These are phyloP conservation scores for Sebastes aleutianus DNA, from an alignment of 2,797 vertebrate genomes.

Conservation along the genomic window DNA sequence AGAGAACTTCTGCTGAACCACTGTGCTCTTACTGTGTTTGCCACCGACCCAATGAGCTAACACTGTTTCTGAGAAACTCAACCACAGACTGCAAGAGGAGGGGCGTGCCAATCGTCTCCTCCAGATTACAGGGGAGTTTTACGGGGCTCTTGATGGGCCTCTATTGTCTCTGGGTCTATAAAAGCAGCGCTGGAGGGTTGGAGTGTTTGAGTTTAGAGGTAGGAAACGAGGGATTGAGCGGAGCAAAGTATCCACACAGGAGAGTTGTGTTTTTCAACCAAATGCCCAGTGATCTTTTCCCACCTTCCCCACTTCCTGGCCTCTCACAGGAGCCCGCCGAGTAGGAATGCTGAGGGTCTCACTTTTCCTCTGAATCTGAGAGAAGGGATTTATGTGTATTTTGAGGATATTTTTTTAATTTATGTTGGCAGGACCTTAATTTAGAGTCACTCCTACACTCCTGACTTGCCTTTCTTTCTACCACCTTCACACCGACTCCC, in stretches of 20 bases:
- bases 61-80: constrained; percentile 53
- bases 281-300: constrained; percentile 49
- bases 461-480: constrained; percentile 23
- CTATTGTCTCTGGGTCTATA: constrained; percentile 54
- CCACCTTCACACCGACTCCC: constrained; percentile 3
- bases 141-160: constrained; percentile 43
- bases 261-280: constrained; percentile 34
- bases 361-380: constrained; percentile 21
- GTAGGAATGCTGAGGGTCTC: constrained; percentile 62
- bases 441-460: constrained; percentile 46
- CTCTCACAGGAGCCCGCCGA: constrained; percentile 52
- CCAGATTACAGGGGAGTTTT: constrained; percentile 64
- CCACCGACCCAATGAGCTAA: constrained; percentile 24
- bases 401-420: background rate
- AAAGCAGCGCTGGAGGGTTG: constrained; percentile 43
- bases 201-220: constrained; percentile 27
- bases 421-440: constrained; percentile 41
- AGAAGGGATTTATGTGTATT: constrained; percentile 39
- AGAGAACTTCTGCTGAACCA: constrained; percentile 1
- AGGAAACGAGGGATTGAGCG: constrained; percentile 22
- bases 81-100: constrained; percentile 42
- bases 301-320: constrained; percentile 62
- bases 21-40: constrained; percentile 23
- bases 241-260: background rate
- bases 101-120: constrained; percentile 28